Conservation (phyloP, 2,888 invertebrate species). For the Cheilosia urbana region DNA sequence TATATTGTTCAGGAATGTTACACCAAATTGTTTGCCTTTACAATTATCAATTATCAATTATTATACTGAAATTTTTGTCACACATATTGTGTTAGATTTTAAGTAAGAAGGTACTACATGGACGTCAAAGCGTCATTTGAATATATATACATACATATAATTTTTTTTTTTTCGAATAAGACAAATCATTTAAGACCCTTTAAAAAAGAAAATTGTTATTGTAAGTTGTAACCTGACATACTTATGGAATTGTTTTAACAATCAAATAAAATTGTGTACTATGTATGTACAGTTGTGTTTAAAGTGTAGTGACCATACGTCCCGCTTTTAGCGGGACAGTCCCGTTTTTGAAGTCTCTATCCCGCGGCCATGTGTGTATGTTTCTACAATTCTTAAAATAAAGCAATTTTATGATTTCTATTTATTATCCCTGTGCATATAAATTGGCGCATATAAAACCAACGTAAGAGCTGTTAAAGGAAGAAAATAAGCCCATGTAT, state of each 20-base stretch:
- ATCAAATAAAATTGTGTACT: slow-evolving; percentile 34
- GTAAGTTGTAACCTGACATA: slow-evolving; percentile 38
- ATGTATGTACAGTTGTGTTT: neutral
- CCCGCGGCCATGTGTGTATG: no score
- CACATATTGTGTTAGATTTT: slow-evolving; percentile 63
- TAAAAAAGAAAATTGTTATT: slow-evolving; percentile 22
- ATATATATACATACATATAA: no score
- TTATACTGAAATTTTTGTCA: slow-evolving; percentile 57
- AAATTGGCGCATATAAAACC: no score
- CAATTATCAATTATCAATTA: slow-evolving; percentile 69
- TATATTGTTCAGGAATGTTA: slow-evolving; percentile 33
- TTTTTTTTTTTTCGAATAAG: slow-evolving; percentile 16
- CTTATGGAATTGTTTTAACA: slow-evolving; percentile 31
- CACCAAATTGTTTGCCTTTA: slow-evolving; percentile 72
- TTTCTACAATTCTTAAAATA: no score
- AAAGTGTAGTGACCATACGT: neutral
- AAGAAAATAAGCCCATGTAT: no score
- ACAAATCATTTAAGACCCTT: slow-evolving; percentile 24
- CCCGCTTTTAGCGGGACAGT: no score
- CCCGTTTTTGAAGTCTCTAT: no score
- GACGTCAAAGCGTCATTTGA: slow-evolving; percentile 19
- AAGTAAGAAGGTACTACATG: slow-evolving; percentile 34
- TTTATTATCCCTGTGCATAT: no score
- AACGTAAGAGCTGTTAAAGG: no score
- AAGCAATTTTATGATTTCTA: no score